Conservation (phyloP, 2,797 vertebrate genomes). For the Melanotaenia nigrans region DNA sequence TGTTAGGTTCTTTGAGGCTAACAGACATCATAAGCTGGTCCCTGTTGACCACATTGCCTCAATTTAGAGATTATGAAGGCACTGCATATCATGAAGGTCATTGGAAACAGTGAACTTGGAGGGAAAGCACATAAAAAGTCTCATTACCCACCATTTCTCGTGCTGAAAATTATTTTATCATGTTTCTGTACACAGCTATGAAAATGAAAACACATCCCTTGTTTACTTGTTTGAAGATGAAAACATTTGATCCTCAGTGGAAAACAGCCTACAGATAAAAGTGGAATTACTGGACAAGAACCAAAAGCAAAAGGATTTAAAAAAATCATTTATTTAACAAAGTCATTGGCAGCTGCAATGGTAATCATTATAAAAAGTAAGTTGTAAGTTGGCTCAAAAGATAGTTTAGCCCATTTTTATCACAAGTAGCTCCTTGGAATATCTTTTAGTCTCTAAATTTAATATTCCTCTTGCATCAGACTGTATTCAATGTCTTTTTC, state of each 20-base stretch:
- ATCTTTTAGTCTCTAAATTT: neutral
- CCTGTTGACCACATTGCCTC: constrained; percentile 27
- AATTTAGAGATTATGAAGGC: constrained; percentile 37
- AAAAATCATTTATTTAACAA: neutral
- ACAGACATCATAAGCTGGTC: constrained; percentile 38
- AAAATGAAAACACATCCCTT: neutral
- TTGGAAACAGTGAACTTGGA: constrained; percentile 15
- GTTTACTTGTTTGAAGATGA: neutral
- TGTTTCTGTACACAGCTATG: neutral
- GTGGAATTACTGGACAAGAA: neutral
- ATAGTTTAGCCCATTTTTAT: neutral
- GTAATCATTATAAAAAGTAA: neutral
- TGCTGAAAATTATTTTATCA: neutral
- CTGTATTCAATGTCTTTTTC: neutral
- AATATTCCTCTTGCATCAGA: neutral
- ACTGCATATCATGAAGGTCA: constrained; percentile 36
- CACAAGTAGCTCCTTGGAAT: too few species aligned
- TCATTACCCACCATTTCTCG: neutral
- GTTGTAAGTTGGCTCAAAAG: neutral
- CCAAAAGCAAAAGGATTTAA: neutral
- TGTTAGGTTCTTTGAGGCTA: constrained; percentile 18
- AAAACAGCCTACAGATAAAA: neutral
- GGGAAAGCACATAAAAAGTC: constrained; percentile 12
- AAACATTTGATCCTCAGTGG: neutral
- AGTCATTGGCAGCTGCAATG: neutral